These are phyloP conservation scores for Anadara kagoshimensis DNA, from an alignment of 1,140 invertebrate species.

Conservation along the genomic window DNA sequence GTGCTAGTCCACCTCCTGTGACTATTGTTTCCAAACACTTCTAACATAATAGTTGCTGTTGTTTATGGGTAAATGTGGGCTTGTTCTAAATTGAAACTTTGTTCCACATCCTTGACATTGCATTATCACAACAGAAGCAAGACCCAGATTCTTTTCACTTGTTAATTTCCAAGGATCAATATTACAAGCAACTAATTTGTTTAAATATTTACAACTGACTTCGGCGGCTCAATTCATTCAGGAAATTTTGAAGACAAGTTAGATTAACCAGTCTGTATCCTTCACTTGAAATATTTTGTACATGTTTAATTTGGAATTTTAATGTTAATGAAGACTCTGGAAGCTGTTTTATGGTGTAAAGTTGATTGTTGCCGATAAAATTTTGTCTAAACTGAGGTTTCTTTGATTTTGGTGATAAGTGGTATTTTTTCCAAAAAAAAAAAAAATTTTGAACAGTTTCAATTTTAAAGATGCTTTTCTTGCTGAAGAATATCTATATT, in stretches of 20 bases:
- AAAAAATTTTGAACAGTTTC: no score
- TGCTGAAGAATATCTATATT: no score
- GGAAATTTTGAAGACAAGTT: neutral
- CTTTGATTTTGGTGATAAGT: no score
- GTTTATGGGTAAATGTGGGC: neutral
- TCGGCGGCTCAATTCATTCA: neutral
- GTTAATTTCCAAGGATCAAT: neutral
- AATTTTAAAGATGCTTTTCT: no score
- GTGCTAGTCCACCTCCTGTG: constrained; percentile 17
- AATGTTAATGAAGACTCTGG: no score
- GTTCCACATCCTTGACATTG: constrained; percentile 14
- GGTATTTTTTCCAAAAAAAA: no score
- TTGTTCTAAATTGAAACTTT: constrained; percentile 14
- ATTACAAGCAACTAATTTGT: neutral
- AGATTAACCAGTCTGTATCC: constrained; percentile 16
- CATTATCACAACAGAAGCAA: constrained; percentile 1
- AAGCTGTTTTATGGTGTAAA: no score
- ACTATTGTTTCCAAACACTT: constrained; percentile 17
- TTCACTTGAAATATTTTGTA: neutral
- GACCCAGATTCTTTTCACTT: neutral
- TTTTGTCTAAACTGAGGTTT: no score
- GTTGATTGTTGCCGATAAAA: no score
- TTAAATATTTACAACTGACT: neutral
- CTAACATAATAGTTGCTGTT: constrained; percentile 7
- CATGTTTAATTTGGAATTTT: neutral